A percentile compares a stretch with the other conserved stretches of the same genome.
These are phyloP conservation scores for Pseudomyrmex cubaensis DNA, from an alignment of 1,140 invertebrate genomes.

Conservation along the genomic window DNA sequence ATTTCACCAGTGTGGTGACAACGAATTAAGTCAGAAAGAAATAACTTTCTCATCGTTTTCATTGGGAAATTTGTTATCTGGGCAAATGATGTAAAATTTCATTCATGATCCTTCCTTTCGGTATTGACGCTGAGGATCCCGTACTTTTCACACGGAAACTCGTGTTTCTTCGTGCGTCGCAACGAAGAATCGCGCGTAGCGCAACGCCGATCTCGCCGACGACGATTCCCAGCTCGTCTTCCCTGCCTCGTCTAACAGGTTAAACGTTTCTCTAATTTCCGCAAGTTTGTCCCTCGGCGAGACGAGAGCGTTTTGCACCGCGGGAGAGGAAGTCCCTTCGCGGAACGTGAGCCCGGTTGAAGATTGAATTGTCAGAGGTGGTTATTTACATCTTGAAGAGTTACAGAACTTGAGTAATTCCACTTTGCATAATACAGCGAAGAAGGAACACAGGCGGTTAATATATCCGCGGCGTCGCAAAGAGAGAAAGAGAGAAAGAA, in stretches of 20 bases:
- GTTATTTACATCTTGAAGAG: slow-evolving; percentile 62
- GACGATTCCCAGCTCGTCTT: slow-evolving; percentile 8
- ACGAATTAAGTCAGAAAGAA: too few relatives aligned
- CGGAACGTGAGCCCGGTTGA: slow-evolving; percentile 56
- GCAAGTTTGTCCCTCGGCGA: slow-evolving; percentile 50
- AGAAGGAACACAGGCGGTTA: slow-evolving; percentile 53
- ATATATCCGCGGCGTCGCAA: slow-evolving; percentile 37
- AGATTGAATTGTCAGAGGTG: slow-evolving; percentile 61
- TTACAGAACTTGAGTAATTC: slow-evolving; percentile 62
- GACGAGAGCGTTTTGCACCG: slow-evolving; percentile 45
- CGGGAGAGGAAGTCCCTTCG: slow-evolving; percentile 47
- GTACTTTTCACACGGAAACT: neutral
- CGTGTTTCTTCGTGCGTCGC: neutral
- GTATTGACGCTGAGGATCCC: neutral
- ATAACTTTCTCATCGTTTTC: too few relatives aligned
- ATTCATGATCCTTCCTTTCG: too few relatives aligned
- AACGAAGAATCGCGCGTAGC: slow-evolving; percentile 11
- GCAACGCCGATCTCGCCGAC: slow-evolving; percentile 11
- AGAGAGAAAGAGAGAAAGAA: neutral
- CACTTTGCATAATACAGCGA: slow-evolving; percentile 58
- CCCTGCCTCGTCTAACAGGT: slow-evolving; percentile 37
- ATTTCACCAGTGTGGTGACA: too few relatives aligned
- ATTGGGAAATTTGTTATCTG: too few relatives aligned
- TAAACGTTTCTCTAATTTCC: slow-evolving; percentile 60
- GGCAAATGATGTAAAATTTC: too few relatives aligned